These are phyloP conservation scores for Stegastes partitus DNA, from an alignment of 2,113 vertebrate genomes.

Conservation along the genomic window DNA sequence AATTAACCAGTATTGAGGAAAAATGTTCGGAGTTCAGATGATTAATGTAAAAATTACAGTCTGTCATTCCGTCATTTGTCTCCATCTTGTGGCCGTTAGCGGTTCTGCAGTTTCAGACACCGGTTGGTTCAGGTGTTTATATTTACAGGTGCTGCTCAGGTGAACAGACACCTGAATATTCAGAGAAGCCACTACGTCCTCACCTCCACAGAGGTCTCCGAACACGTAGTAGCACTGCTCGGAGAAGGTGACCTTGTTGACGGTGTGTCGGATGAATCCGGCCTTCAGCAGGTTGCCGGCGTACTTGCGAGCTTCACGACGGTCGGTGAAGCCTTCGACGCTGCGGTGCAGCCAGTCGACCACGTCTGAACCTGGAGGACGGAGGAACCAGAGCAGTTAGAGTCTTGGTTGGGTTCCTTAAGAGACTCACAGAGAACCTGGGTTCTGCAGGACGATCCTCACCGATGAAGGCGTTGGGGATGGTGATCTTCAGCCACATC, in stretches of 20 bases:
- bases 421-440: no score
- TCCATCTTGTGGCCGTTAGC: neutral
- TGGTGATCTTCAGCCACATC: slow-evolving; percentile 99
- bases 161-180: no score
- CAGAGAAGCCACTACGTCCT: neutral
- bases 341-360: slow-evolving; percentile 96
- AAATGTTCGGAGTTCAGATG: no score
- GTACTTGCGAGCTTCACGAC: slow-evolving; percentile 93
- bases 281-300: slow-evolving; percentile 96
- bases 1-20: no score
- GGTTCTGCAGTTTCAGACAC: neutral
- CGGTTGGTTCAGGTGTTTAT: no score
- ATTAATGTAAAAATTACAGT: no score
- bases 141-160: no score
- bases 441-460: slow-evolving; percentile 17
- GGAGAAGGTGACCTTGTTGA: slow-evolving; percentile 98
- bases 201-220: slow-evolving; percentile 94
- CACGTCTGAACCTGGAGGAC: slow-evolving; percentile 91
- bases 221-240: slow-evolving; percentile 99
- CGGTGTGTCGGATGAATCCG: slow-evolving; percentile 95
- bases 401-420: neutral
- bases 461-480: slow-evolving; percentile 98
- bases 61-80: neutral
- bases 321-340: slow-evolving; percentile 93
- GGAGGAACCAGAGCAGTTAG: neutral